phyloP scores from a whole-genome alignment of 2,888 invertebrate genomes.

The Tipula helvola region DNA sequence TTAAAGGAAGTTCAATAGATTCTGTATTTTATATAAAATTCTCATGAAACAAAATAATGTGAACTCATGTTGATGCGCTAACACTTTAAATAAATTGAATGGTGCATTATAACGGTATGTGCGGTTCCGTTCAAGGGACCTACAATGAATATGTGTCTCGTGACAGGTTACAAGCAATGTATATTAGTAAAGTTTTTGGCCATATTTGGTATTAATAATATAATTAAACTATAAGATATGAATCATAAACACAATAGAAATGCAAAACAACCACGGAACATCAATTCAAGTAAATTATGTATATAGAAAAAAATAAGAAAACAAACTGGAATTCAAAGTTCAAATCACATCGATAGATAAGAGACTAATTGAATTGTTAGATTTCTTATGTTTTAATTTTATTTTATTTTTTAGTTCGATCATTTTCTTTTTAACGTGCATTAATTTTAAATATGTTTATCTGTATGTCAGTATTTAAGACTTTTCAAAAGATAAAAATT shows the following conservation, averaged over 20 bases:
- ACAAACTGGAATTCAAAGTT: conserved; percentile 8
- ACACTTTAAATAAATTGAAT: background rate
- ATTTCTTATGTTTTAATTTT: conserved; percentile 6
- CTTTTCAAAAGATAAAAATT: conserved; percentile 5
- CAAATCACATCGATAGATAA: conserved; percentile 9
- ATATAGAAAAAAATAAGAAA: background rate
- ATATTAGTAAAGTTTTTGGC: background rate
- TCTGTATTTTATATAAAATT: background rate
- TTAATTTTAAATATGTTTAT: conserved; percentile 9
- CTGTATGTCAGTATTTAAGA: conserved; percentile 10
- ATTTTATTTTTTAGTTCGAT: background rate
- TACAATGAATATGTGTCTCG: background rate
- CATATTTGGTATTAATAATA: background rate
- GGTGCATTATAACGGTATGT: background rate
- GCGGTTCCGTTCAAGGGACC: background rate
- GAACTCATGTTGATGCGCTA: background rate
- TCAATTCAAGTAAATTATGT: background rate
- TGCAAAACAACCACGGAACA: background rate
- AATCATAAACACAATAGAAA: background rate
- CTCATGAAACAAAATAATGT: background rate
- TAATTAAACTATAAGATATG: background rate
- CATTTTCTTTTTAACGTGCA: background rate
- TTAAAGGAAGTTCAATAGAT: background rate
- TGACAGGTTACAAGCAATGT: background rate
- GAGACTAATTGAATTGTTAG: conserved; percentile 11